Percentiles rank a stretch among this genome's conserved stretches.
These are phyloP conservation scores for Gymnothorax reevesii DNA, from an alignment of 2,797 vertebrate genomes.

Conservation along the genomic window DNA sequence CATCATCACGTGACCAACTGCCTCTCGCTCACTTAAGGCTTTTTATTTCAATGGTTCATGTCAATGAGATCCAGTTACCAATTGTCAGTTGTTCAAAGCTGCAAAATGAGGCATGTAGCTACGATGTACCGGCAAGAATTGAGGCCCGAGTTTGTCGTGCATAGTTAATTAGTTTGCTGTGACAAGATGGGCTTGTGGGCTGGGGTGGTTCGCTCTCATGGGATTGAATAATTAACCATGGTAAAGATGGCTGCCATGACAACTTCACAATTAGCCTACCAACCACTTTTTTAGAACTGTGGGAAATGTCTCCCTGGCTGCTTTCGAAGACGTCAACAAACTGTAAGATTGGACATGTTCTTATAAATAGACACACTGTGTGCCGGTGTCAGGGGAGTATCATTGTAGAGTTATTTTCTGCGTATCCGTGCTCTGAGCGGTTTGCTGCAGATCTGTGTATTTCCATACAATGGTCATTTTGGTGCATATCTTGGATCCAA, in stretches of 20 bases:
- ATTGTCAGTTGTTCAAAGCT: not conserved
- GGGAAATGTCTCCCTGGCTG: not conserved
- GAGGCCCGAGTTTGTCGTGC: not conserved
- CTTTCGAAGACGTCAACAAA: not conserved
- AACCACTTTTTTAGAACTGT: slow-evolving; percentile 5
- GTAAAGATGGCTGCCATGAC: slow-evolving; percentile 11
- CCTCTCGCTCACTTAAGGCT: not conserved
- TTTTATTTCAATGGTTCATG: not conserved
- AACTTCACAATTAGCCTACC: not conserved
- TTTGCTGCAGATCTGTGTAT: not conserved
- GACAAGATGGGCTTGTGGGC: not conserved
- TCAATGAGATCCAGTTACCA: not conserved
- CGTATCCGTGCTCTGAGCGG: not conserved
- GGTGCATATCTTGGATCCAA: not conserved
- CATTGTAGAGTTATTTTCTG: not conserved
- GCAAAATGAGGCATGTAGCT: not conserved
- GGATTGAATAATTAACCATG: not conserved
- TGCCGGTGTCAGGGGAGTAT: not conserved
- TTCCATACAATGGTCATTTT: not conserved
- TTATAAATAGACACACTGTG: not conserved
- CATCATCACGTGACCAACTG: too few relatives aligned
- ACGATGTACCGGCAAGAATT: not conserved
- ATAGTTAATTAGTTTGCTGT: slow-evolving; percentile 26
- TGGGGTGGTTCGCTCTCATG: not conserved
- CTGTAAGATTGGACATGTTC: not conserved